Base-by-base conservation (phyloP, 2,797 vertebrate genomes). In the Amphiprion clarkii region DNA sequence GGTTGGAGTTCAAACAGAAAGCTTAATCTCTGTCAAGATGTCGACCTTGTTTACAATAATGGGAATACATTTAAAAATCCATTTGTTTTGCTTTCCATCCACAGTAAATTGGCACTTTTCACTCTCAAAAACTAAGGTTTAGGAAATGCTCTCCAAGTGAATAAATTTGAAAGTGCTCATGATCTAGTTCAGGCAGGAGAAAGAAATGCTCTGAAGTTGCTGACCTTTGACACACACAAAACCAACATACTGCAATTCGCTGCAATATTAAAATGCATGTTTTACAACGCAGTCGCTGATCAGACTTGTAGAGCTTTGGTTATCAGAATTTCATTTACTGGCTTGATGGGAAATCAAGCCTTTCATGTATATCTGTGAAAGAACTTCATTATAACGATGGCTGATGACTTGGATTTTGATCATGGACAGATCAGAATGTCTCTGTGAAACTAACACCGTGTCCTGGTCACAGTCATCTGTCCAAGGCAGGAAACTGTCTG, bases 1-100 rank as follows among this genome's bases (percentile, higher is more conserved):
- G 65, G 62, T 53, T 74, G 44, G 59, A 79, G 64, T 82, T 85
- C 63, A 86, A 74, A 85, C 78, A 56, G 52, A 76, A 78, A 69
- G 29, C 54, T 40, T 58, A 74, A 76, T 81, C 58, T 71, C 59
- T 53, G 40, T 57, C 40, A 61, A 57, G 67, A 66, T 71, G 61
- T 54, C 4, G 4, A 71, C 7, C 40, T 40, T 67, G 48, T 79
- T 76, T 44, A 14, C 42, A 19, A 51, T 63, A 57, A 79, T 52
- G 46, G 5, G 31, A 27, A 42, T 52, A n/a, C 11, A 39, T 61
- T 25, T 33, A 8, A 71, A 70, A 66, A 31, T 10, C 3, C 46
- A 7, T 6, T 48, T n/a, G 3, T 21, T 0, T 42, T 60, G 11
- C 21, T 19, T 36, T 49, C 61, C 9, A 17, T 49, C 33, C 23